Evolutionary conservation across 1,140 invertebrate genomes (phyloP), one percentile per base, ranked within the genome.

Genomic region (Ptiloglossa arizonensis): DNA sequence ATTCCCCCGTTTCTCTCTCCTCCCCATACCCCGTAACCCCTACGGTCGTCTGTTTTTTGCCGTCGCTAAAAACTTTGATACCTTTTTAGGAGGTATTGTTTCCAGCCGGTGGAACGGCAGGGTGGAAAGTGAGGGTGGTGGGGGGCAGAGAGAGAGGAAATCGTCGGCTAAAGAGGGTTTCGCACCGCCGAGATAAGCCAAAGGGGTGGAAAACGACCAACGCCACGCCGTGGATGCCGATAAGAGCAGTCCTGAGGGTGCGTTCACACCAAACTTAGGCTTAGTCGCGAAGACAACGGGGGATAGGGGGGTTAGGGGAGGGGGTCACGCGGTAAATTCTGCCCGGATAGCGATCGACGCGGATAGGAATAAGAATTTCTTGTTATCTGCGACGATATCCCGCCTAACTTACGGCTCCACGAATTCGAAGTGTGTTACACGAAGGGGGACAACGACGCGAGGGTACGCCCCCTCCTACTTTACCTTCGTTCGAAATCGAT

Each of bases 31-130:
- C n/a, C n/a, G n/a, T n/a, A n/a, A n/a, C n/a, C n/a, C n/a, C n/a
- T n/a, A n/a, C n/a, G n/a, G n/a, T 57, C 48, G 32, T 15, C 24
- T 17, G 54, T 27, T 59, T 71, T 54, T 52, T 62, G 60, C 35
- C 64, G 63, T 67, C 57, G 73, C 77, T 87, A 86, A 87, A 87
- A 87, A 86, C 50, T 87, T 87, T 83, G 83, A 86, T 87, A 87
- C 85, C 86, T 87, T 81, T 87, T 86, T 77, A 81, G 62, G 27
- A 1, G 38, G 4, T 8, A 29, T 41, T 41, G 38, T 41, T 41
- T 41, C 38, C 38, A 41, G 38, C 38, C 38, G 38, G 38, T 13
- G 38, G 38, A 41, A 41, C 38, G 38, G 38, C 19, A 27, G 50
- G 44, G 35, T 15, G 41, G n/a, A 11, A 35, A 72, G 63, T 41